phyloP scores from a whole-genome alignment of 2,113 vertebrate genomes.

The Thunnus maccoyii region DNA sequence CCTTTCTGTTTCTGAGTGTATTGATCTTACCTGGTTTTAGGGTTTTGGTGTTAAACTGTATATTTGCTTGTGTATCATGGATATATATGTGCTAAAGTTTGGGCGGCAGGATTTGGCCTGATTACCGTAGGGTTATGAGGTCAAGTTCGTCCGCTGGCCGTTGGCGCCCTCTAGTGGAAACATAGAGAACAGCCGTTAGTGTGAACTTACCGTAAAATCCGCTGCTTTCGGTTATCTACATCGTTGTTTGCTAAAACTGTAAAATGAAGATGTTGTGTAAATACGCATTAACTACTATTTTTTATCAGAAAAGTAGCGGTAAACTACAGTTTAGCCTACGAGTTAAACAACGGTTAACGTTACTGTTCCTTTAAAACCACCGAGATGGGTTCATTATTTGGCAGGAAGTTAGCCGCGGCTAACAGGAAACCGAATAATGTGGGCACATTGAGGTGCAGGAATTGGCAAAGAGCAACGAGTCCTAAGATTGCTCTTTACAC shows the following conservation, averaged over 20 bases:
- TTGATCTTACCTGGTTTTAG: too few relatives aligned
- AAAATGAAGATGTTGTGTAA: background rate
- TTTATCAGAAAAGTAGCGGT: background rate
- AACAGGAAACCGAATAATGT: slow-evolving; percentile 68
- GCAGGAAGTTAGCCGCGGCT: slow-evolving; percentile 74
- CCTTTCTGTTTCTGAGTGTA: too few relatives aligned
- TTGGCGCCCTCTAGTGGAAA: slow-evolving; percentile 35
- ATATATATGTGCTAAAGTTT: background rate
- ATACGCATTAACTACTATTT: fast-evolving
- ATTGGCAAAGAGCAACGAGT: slow-evolving; percentile 49
- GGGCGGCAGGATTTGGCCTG: slow-evolving; percentile 11
- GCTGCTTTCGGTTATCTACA: background rate
- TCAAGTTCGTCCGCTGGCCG: background rate
- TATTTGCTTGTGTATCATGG: too few relatives aligned
- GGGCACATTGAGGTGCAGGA: slow-evolving; percentile 62
- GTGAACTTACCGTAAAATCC: background rate
- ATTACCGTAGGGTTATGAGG: background rate
- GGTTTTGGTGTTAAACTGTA: too few relatives aligned
- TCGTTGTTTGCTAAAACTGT: background rate
- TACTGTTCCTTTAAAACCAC: slow-evolving; percentile 66
- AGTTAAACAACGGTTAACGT: fast-evolving
- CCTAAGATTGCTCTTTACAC: background rate
- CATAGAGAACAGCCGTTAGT: fast-evolving
- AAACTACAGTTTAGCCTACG: background rate
- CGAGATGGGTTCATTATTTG: slow-evolving; percentile 56